Conservation (phyloP, 1,140 invertebrate species). For the Hylaeus anthracinus region DNA sequence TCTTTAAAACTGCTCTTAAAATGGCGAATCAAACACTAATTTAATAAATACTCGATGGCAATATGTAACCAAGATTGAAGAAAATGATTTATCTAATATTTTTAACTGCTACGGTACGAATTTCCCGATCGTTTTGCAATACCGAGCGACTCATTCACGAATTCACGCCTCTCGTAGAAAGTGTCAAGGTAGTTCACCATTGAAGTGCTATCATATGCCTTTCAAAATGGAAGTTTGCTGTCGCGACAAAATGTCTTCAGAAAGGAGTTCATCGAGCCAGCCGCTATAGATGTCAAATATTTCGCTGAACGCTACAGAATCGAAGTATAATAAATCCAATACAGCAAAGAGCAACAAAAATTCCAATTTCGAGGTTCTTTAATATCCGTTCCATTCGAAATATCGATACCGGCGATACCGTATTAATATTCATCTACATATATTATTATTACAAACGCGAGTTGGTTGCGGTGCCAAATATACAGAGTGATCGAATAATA, state of each 20-base stretch:
- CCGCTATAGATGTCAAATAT: neutral
- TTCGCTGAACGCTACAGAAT: neutral
- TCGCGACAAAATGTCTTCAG: neutral
- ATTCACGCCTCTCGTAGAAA: too few species aligned
- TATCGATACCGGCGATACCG: neutral
- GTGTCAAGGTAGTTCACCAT: neutral
- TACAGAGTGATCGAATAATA: too few species aligned
- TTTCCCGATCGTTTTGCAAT: too few species aligned
- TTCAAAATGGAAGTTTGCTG: neutral
- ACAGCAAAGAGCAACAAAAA: neutral
- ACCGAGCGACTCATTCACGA: too few species aligned
- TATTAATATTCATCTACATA: neutral
- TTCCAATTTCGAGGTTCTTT: neutral
- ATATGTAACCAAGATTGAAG: too few species aligned
- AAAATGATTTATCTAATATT: too few species aligned
- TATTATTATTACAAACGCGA: neutral
- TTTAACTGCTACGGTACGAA: too few species aligned
- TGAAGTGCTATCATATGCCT: neutral
- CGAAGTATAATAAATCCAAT: neutral
- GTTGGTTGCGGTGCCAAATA: neutral
- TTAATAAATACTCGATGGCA: too few species aligned
- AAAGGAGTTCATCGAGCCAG: neutral
- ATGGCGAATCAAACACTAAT: too few species aligned
- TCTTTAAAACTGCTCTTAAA: too few species aligned
- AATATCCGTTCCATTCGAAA: neutral